These are phyloP conservation scores for Phaonia tiefii DNA, from an alignment of 2,888 invertebrate species.

Conservation along the genomic window DNA sequence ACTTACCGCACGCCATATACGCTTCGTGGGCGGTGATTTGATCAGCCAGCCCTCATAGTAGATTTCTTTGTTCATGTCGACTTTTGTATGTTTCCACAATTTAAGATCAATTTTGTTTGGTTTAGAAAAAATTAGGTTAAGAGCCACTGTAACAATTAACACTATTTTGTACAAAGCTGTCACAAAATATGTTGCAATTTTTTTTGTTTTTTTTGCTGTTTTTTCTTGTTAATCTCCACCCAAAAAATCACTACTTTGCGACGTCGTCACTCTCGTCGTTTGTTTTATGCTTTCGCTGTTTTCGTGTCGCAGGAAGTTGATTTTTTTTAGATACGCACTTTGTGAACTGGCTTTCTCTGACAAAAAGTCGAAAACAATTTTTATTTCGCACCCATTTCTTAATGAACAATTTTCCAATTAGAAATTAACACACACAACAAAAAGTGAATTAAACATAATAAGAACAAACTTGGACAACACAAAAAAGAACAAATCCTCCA, in stretches of 20 bases:
- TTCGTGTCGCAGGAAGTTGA: constrained; percentile 54
- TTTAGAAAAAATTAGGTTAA: not conserved
- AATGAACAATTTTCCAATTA: constrained; percentile 22
- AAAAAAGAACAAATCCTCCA: constrained; percentile 47
- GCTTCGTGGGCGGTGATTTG: constrained; percentile 96
- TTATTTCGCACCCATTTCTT: constrained; percentile 8
- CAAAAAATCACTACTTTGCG: constrained; percentile 47
- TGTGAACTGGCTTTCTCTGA: not conserved
- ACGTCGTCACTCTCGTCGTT: constrained; percentile 31
- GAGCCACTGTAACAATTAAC: not conserved
- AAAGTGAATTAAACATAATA: constrained; percentile 32
- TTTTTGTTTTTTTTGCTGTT: constrained; percentile 1
- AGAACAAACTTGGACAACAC: constrained; percentile 51
- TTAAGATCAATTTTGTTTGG: constrained; percentile 68
- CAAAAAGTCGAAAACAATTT: not conserved
- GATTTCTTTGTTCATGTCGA: constrained; percentile 70
- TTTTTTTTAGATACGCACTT: constrained; percentile 27
- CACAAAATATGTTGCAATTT: constrained; percentile 2
- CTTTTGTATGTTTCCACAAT: constrained; percentile 67
- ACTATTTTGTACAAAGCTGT: not conserved
- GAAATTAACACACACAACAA: constrained; percentile 14
- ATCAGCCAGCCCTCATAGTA: constrained; percentile 95
- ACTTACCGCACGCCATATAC: constrained; percentile 96
- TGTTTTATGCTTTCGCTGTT: constrained; percentile 45
- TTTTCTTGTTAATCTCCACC: constrained; percentile 61